Conservation (phyloP, 2,888 invertebrate species). For the Panopea generosa region DNA sequence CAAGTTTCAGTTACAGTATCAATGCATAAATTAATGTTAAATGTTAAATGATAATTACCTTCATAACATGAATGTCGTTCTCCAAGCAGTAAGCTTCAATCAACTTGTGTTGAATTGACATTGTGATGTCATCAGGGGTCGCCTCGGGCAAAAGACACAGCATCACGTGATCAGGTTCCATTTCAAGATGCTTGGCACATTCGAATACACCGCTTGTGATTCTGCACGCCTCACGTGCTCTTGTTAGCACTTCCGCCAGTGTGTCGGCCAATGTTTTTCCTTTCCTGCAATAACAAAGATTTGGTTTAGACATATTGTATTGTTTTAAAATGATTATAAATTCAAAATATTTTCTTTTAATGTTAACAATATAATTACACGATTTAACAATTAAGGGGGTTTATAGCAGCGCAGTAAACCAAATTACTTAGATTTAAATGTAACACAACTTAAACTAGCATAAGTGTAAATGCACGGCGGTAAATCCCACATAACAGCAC, state of each 20-base stretch:
- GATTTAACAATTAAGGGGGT: too few species aligned
- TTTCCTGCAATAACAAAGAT: slow-evolving; percentile 41
- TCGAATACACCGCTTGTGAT: slow-evolving; percentile 77
- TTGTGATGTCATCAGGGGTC: slow-evolving; percentile 73
- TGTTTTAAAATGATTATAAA: too few species aligned
- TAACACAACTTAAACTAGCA: too few species aligned
- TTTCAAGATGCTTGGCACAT: slow-evolving; percentile 77
- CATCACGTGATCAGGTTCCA: slow-evolving; percentile 78
- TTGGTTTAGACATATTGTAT: too few species aligned
- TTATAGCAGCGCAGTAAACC: too few species aligned
- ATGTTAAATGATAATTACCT: slow-evolving; percentile 66
- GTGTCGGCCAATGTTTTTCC: slow-evolving; percentile 23
- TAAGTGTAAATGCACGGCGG: too few species aligned
- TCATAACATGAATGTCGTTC: slow-evolving; percentile 79
- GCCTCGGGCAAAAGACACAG: slow-evolving; percentile 79
- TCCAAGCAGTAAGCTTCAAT: slow-evolving; percentile 83
- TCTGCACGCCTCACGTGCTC: slow-evolving; percentile 44
- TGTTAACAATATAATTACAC: too few species aligned
- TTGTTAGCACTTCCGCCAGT: slow-evolving; percentile 37
- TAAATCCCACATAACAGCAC: too few species aligned
- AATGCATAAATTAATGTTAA: too few species aligned
- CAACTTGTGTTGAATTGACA: slow-evolving; percentile 82
- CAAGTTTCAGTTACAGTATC: too few species aligned
- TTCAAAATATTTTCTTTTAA: too few species aligned
- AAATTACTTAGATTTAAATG: too few species aligned